A percentile compares a stretch with the other conserved stretches of the same genome.
Conservation (phyloP, 2,113 vertebrate genomes). For the Miniopterus natalensis region DNA sequence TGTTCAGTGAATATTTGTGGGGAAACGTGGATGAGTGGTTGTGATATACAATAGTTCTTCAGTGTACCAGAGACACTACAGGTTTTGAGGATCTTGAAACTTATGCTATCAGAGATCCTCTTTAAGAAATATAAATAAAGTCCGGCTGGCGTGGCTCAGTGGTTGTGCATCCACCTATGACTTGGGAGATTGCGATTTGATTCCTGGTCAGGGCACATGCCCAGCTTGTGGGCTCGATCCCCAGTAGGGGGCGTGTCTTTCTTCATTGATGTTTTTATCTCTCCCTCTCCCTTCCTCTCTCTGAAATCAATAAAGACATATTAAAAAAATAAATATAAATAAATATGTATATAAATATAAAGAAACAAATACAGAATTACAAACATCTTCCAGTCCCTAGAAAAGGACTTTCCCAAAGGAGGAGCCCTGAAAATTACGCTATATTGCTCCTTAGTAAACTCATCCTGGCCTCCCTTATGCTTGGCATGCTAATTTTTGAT, state of each 20-base stretch:
- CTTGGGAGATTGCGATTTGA: too few relatives aligned
- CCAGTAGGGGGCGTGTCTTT: too few relatives aligned
- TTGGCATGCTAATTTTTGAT: background rate
- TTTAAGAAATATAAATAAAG: background rate
- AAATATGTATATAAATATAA: background rate
- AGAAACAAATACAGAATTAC: background rate
- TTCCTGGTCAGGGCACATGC: too few relatives aligned
- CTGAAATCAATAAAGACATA: too few relatives aligned
- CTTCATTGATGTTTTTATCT: too few relatives aligned
- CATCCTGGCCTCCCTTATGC: background rate
- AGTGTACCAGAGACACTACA: rapidly evolving
- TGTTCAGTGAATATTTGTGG: background rate
- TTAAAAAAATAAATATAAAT: background rate
- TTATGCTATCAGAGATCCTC: background rate
- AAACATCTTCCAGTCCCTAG: background rate
- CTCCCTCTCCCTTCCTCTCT: too few relatives aligned
- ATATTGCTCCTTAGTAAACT: background rate
- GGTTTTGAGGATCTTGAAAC: background rate
- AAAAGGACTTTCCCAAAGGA: background rate
- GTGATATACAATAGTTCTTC: background rate
- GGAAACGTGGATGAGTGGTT: background rate
- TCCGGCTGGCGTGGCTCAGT: too few relatives aligned
- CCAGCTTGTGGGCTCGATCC: too few relatives aligned
- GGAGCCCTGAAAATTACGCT: background rate
- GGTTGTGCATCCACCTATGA: too few relatives aligned